Evolutionary conservation across 2,113 vertebrate species (phyloP).

Genomic region (Pygoscelis antarcticus): DNA sequence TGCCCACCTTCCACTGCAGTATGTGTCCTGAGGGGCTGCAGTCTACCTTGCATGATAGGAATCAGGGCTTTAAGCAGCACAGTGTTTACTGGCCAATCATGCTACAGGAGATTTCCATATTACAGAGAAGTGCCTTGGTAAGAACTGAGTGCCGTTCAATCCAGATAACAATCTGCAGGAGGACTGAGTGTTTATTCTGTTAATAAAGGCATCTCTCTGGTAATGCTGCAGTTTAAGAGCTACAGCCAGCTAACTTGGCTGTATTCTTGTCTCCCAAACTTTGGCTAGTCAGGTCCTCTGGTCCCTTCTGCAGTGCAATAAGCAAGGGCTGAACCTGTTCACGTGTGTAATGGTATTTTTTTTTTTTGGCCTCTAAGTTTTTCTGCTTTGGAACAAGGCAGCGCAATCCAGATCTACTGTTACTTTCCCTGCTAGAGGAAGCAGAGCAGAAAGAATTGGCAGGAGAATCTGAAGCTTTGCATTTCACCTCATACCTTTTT

Average conservation of each 20-base stretch:
- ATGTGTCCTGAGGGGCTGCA: neutral
- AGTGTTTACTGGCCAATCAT: constrained; percentile 18
- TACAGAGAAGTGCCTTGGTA: constrained; percentile 13
- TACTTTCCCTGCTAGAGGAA: no score
- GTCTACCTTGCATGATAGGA: neutral
- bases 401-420: no score
- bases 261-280: neutral
- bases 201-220: constrained; percentile 11
- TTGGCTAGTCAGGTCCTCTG: neutral
- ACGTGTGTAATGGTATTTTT: fast-evolving
- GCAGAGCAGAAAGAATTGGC: no score
- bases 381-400: no score
- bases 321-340: neutral
- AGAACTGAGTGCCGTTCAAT: constrained; percentile 23
- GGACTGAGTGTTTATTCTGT: neutral
- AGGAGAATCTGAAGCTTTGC: no score
- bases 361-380: no score
- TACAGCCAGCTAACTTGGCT: neutral
- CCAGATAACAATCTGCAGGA: neutral
- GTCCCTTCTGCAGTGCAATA: neutral
- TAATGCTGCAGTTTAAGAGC: neutral
- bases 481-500: no score
- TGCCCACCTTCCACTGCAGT: neutral
- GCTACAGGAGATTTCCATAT: neutral
- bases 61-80: neutral